phyloP scores from a whole-genome alignment of 2,113 vertebrate species.

The Epinephelus cyanopodus region DNA sequence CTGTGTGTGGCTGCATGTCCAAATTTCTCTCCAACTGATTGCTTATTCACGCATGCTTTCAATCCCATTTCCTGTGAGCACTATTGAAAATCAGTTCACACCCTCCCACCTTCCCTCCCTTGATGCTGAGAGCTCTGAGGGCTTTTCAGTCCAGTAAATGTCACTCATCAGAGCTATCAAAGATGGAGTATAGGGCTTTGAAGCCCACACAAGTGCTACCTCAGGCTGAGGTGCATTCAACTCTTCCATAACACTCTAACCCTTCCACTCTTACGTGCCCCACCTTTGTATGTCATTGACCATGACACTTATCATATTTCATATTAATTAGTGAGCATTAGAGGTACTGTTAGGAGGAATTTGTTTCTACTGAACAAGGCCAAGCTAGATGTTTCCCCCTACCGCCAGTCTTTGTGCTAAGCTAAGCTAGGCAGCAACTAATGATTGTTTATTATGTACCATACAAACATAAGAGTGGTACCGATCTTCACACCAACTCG shows the following conservation, averaged over 20 bases:
- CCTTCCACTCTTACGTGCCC: background rate
- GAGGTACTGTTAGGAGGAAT: background rate
- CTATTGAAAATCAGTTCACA: constrained; percentile 30
- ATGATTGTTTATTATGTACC: background rate
- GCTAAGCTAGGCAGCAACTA: background rate
- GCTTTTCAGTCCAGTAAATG: constrained; percentile 73
- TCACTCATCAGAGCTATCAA: constrained; percentile 68
- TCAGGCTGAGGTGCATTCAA: constrained; percentile 8
- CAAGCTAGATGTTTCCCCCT: background rate
- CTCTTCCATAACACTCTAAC: background rate
- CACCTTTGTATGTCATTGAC: background rate
- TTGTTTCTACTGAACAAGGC: background rate
- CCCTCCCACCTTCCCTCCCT: constrained; percentile 30
- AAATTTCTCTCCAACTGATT: constrained; percentile 11
- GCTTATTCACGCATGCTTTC: constrained; percentile 29
- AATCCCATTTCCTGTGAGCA: constrained; percentile 28
- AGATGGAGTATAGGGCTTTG: constrained; percentile 68
- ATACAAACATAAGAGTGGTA: background rate
- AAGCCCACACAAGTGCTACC: constrained; percentile 70
- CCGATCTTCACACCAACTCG: background rate
- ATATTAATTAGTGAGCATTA: background rate
- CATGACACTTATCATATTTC: background rate
- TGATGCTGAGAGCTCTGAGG: constrained; percentile 40
- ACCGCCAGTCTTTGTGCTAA: background rate
- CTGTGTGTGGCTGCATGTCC: constrained; percentile 18